These are phyloP conservation scores for Macrosoma leucophasiata DNA, from an alignment of 2,888 invertebrate species.

Conservation along the genomic window DNA sequence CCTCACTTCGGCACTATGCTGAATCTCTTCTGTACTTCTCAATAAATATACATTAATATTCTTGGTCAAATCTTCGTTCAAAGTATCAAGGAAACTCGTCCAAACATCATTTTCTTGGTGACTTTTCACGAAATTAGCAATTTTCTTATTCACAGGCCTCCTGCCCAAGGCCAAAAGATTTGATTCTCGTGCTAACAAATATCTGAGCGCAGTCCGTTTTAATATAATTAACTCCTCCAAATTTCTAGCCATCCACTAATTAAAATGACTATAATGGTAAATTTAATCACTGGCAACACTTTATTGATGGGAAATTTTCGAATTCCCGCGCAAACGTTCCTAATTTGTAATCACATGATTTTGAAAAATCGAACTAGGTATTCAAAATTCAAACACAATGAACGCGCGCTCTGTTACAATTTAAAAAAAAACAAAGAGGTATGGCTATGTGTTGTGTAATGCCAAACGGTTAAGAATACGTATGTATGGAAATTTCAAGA, in stretches of 20 bases:
- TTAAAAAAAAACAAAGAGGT: too few species aligned
- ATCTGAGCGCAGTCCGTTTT: slow-evolving; percentile 47
- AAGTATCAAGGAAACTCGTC: slow-evolving; percentile 46
- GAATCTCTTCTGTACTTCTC: slow-evolving; percentile 28
- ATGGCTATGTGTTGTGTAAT: background rate
- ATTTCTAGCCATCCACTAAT: slow-evolving; percentile 45
- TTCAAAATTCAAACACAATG: too few species aligned
- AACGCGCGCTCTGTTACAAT: too few species aligned
- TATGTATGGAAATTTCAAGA: slow-evolving; percentile 41
- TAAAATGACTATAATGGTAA: slow-evolving; percentile 4
- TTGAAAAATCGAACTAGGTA: too few species aligned
- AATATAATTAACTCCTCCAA: slow-evolving; percentile 53
- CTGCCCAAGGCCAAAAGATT: slow-evolving; percentile 48
- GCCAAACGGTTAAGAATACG: background rate
- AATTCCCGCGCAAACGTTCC: too few species aligned
- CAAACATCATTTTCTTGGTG: slow-evolving; percentile 44
- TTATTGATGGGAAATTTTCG: too few species aligned
- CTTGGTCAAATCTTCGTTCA: slow-evolving; percentile 56
- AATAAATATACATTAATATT: slow-evolving; percentile 51
- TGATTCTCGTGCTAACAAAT: slow-evolving; percentile 51
- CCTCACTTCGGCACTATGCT: slow-evolving; percentile 17
- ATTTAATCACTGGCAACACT: background rate
- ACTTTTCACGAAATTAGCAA: slow-evolving; percentile 44
- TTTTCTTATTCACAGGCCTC: slow-evolving; percentile 55
- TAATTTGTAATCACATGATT: too few species aligned